Evolutionary conservation across 2,797 vertebrate species (phyloP), one percentile per base, ranked within the genome.

Genomic region (Fistularia tabacaria): DNA sequence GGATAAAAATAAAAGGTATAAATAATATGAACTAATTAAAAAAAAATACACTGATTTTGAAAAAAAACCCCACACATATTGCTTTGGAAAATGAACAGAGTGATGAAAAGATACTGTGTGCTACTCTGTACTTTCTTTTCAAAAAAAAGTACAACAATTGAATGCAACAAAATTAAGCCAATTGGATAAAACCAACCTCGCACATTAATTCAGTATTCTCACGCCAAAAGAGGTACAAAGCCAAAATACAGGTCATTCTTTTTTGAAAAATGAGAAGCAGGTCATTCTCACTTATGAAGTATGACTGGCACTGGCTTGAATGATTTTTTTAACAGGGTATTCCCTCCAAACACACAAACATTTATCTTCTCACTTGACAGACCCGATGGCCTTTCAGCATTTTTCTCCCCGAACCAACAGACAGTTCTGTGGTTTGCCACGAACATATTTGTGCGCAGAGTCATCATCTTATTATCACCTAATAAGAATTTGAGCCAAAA

Each of bases 381-480:
- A 46, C 53, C 47, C 56, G 15, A 8, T 41, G 59, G 49, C 38
- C 58, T 59, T 51, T 66, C 56, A 73, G 56, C 47, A 80, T 61
- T 81, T 83, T 80, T 59, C 61, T 65, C 25, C 25, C 25, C 25
- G 5, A 25, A 25, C 2, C 25, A 25, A n/a, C n/a, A 25, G 25
- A 25, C 25, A 25, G 25, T 25, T 25, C 25, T 25, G 25, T 25
- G 25, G 25, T 25, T 25, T 25, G 25, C 25, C 25, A 25, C 25
- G 5, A 25, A 25, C 25, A 25, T 25, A 25, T 25, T 25, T 25
- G 25, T 25, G 57, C 67, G 62, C 69, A 63, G 75, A 80, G 77
- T 86, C 84, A 86, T 85, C 71, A 57, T 88, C 70, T 83, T 84
- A 90, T 88, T 90, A 90, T 89, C 90, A 90, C 89, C 83, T 91